Percentiles rank a stretch among this genome's conserved stretches.
Evolutionary conservation across 2,113 vertebrate species (phyloP).

Genomic region (Xenopus tropicalis): DNA sequence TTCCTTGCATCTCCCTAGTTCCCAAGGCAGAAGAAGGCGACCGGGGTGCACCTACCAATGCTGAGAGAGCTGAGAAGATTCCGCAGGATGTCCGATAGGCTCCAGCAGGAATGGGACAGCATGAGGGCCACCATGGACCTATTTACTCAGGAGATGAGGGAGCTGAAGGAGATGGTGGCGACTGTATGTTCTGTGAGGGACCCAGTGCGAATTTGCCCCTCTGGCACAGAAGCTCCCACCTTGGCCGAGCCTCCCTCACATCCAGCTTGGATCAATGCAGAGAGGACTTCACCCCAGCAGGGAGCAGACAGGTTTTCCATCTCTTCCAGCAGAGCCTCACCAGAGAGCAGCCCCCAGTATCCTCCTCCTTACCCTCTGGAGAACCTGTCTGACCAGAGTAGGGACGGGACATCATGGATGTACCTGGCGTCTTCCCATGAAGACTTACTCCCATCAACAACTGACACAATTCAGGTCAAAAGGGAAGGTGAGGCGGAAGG

Average conservation of each 20-base stretch:
- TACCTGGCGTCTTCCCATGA: background rate
- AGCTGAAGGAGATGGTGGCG: constrained; percentile 31
- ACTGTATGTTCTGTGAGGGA: background rate
- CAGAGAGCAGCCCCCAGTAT: constrained; percentile 28
- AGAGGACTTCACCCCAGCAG: background rate
- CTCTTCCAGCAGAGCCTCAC: constrained; percentile 19
- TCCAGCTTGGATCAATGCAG: background rate
- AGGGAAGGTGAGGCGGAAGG: constrained; percentile 6
- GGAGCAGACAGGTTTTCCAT: background rate
- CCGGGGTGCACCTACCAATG: background rate
- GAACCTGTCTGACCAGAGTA: background rate
- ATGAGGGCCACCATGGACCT: constrained; percentile 18
- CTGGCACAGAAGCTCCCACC: background rate
- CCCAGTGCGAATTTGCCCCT: background rate
- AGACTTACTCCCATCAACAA: constrained; percentile 8
- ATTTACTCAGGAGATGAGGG: constrained; percentile 24
- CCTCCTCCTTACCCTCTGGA: background rate
- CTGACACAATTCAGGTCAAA: constrained; percentile 6
- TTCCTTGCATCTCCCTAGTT: too few relatives aligned
- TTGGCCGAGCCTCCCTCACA: background rate
- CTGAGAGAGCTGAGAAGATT: constrained; percentile 26
- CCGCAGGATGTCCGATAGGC: background rate
- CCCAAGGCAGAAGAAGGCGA: constrained; percentile 13
- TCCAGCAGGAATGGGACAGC: constrained; percentile 19
- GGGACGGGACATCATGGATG: constrained; percentile 1